These are phyloP conservation scores for Micromesistius poutassou DNA, from an alignment of 2,797 vertebrate genomes.

Conservation along the genomic window DNA sequence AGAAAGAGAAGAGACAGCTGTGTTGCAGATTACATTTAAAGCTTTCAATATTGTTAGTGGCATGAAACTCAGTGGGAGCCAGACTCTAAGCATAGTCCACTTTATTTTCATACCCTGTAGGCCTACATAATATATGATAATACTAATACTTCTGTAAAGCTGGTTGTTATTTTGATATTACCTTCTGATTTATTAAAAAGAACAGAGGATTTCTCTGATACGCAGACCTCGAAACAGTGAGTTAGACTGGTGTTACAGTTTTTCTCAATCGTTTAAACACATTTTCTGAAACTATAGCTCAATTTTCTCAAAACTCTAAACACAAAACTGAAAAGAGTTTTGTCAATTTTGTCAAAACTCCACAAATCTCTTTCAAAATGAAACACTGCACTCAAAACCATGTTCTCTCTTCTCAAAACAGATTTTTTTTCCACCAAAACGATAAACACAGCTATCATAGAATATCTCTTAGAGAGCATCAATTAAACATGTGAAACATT, in stretches of 20 bases:
- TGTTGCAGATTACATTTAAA: slow-evolving; percentile 63
- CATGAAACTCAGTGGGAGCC: slow-evolving; percentile 57
- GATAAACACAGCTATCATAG: too few species aligned
- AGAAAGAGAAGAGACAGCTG: slow-evolving; percentile 43
- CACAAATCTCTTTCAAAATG: too few species aligned
- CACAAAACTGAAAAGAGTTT: too few species aligned
- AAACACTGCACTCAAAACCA: too few species aligned
- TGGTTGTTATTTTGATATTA: not conserved
- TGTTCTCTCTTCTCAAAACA: too few species aligned
- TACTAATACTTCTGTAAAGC: not conserved
- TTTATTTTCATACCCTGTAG: slow-evolving; percentile 25
- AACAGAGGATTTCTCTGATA: not conserved
- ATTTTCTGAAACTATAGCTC: too few species aligned
- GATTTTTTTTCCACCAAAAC: too few species aligned
- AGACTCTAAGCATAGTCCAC: slow-evolving; percentile 18
- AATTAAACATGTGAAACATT: too few species aligned
- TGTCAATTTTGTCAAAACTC: too few species aligned
- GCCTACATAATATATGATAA: not conserved
- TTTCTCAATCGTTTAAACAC: too few species aligned
- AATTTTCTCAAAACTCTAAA: too few species aligned
- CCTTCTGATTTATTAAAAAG: not conserved
- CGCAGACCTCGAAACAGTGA: not conserved
- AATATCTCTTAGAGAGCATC: too few species aligned
- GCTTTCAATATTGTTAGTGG: slow-evolving; percentile 70
- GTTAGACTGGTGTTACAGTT: not conserved